Evolutionary conservation across 2,888 invertebrate genomes (phyloP).

Genomic region (Eupithecia insigniata): DNA sequence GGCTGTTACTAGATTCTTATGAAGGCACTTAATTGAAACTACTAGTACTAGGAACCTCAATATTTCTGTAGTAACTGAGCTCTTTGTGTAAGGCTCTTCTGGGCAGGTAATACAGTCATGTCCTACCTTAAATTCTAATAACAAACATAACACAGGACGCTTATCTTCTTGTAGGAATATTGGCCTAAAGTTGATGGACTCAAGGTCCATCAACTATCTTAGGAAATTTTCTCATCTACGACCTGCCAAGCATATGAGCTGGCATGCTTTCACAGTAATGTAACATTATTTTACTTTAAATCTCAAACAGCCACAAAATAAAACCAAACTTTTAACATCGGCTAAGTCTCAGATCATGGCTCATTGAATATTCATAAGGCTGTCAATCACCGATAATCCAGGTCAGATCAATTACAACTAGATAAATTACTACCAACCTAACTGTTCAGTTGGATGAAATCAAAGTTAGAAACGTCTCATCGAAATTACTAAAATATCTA

Average conservation of each 20-base stretch:
- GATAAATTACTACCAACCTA: background rate
- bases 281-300: background rate
- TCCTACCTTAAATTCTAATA: background rate
- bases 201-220: background rate
- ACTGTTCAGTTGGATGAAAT: constrained; percentile 5
- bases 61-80: background rate
- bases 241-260: background rate
- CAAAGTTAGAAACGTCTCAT: background rate
- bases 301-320: background rate
- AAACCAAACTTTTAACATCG: background rate
- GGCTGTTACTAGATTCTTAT: background rate
- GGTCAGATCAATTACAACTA: constrained; percentile 36
- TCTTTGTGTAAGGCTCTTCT: background rate
- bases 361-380: constrained; percentile 36
- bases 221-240: background rate
- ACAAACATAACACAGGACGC: background rate
- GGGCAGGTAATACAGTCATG: background rate
- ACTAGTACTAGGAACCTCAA: background rate
- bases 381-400: constrained; percentile 25
- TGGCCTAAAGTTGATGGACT: background rate
- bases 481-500: background rate
- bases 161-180: background rate
- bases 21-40: background rate
- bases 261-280: background rate
- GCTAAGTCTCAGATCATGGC: constrained; percentile 13